Percentiles rank a stretch among this genome's conserved stretches.
These are phyloP conservation scores for Malurus melanocephalus DNA, from an alignment of 2,113 vertebrate genomes.

Conservation along the genomic window DNA sequence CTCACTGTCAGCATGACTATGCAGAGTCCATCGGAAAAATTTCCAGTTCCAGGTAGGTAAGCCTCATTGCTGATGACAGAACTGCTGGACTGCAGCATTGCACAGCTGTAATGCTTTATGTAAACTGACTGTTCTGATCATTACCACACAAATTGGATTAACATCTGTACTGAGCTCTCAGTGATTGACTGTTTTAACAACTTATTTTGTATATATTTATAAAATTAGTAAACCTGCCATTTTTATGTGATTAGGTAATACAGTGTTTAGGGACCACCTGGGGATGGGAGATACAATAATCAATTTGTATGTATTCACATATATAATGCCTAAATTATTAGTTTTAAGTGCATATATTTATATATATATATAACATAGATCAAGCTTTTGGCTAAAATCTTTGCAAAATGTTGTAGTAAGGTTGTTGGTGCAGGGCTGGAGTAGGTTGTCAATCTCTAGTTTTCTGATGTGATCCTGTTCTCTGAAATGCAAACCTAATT, in stretches of 20 bases:
- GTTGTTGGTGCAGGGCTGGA: neutral
- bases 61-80: neutral
- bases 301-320: neutral
- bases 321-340: neutral
- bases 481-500: neutral
- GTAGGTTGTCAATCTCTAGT: neutral
- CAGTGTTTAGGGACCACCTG: neutral
- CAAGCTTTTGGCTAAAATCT: neutral
- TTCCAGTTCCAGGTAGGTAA: neutral
- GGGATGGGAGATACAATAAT: neutral
- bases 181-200: slow-evolving; percentile 15
- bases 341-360: neutral
- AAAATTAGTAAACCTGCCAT: neutral
- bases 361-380: neutral
- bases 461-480: neutral
- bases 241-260: neutral
- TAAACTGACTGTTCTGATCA: slow-evolving; percentile 32
- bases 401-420: neutral
- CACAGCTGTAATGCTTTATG: neutral
- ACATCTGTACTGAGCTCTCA: neutral
- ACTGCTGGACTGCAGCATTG: neutral
- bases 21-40: neutral
- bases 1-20: slow-evolving; percentile 5
- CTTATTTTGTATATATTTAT: neutral
- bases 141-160: slow-evolving; percentile 46